phyloP scores from a whole-genome alignment of 2,113 vertebrate genomes.

The Channa maculata region DNA sequence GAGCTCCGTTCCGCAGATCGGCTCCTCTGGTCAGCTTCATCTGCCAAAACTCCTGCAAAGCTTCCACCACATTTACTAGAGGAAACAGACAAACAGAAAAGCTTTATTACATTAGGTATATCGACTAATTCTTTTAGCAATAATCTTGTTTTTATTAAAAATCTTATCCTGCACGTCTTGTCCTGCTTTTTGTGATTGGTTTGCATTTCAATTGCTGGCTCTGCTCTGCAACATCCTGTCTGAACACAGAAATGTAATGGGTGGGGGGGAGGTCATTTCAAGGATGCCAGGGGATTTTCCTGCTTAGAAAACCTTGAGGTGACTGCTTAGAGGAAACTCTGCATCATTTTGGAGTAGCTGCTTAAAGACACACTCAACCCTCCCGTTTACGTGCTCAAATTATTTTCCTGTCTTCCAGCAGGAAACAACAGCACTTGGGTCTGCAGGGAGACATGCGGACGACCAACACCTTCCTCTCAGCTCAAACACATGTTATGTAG shows the following conservation, averaged over 20 bases:
- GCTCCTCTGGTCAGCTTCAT: constrained; percentile 97
- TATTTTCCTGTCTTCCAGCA: neutral
- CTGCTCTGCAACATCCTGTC: constrained; percentile 43
- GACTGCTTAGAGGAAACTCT: constrained; percentile 48
- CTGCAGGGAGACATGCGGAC: constrained; percentile 26
- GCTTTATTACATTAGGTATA: neutral
- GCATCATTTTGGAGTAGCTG: constrained; percentile 40
- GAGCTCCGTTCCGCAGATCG: constrained; percentile 94
- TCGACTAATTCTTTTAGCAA: neutral
- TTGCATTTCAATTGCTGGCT: neutral
- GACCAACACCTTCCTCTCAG: constrained; percentile 29
- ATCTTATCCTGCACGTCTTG: neutral
- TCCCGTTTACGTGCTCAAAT: constrained; percentile 6
- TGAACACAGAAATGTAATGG: constrained; percentile 50
- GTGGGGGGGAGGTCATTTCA: constrained; percentile 37
- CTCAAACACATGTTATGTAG: constrained; percentile 13
- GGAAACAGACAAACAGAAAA: constrained; percentile 20
- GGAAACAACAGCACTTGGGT: constrained; percentile 37
- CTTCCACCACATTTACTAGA: constrained; percentile 97
- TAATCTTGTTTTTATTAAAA: neutral
- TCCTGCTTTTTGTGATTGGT: neutral
- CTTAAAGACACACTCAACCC: constrained; percentile 37
- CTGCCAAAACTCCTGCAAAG: constrained; percentile 99
- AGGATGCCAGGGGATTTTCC: constrained; percentile 60
- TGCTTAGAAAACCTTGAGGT: constrained; percentile 34